These are phyloP conservation scores for Albula goreensis DNA, from an alignment of 2,113 vertebrate species.

Conservation along the genomic window DNA sequence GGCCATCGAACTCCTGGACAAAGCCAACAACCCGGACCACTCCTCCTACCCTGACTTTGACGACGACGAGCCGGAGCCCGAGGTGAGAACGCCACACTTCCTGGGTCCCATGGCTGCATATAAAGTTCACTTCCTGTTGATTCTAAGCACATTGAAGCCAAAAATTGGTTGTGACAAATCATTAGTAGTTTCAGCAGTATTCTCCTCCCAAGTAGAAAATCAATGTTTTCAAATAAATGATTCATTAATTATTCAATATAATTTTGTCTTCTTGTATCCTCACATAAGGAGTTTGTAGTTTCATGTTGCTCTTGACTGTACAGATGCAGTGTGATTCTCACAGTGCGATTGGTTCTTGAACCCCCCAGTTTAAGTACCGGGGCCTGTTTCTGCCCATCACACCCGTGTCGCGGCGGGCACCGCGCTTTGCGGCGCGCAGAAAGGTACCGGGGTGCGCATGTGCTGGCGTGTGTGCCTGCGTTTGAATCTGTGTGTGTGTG, in stretches of 20 bases:
- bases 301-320: too few species aligned
- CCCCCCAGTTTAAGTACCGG: constrained; percentile 72
- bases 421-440: constrained; percentile 66
- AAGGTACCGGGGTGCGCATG: constrained; percentile 62
- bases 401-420: constrained; percentile 66
- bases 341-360: background rate
- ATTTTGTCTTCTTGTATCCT: too few species aligned
- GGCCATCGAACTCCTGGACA: constrained; percentile 94
- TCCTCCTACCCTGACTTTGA: constrained; percentile 90
- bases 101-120: too few species aligned
- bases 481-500: background rate
- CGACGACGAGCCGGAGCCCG: constrained; percentile 94
- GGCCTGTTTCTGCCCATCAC: constrained; percentile 73
- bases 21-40: constrained; percentile 96
- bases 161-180: too few species aligned
- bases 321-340: too few species aligned
- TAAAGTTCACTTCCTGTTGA: too few species aligned
- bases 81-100: constrained; percentile 52
- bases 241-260: too few species aligned
- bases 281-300: too few species aligned
- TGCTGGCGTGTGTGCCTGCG: background rate
- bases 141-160: too few species aligned
- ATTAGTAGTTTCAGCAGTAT: too few species aligned
- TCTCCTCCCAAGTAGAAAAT: too few species aligned
- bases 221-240: too few species aligned